A percentile compares a stretch with the other conserved stretches of the same genome.
These are phyloP conservation scores for Poecilia velifera DNA, from an alignment of 2,797 vertebrate genomes.

Conservation along the genomic window DNA sequence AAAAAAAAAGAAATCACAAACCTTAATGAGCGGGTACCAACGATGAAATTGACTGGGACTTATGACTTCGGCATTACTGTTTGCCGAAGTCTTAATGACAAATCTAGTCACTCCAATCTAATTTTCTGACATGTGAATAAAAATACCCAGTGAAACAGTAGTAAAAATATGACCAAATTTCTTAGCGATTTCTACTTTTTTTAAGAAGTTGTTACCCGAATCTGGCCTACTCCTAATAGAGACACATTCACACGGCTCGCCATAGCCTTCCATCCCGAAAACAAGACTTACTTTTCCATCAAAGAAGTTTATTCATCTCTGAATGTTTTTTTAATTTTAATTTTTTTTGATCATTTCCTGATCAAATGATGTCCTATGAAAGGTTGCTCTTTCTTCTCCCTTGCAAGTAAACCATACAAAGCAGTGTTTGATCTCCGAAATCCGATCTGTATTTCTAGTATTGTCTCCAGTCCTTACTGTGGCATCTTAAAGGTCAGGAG, in stretches of 20 bases:
- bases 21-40: background rate
- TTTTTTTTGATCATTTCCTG: conserved; percentile 27
- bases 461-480: conserved; percentile 81
- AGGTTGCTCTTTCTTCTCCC: conserved; percentile 73
- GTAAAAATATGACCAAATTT: background rate
- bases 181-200: background rate
- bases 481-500: conserved; percentile 86
- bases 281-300: conserved; percentile 21
- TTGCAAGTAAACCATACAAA: conserved; percentile 74
- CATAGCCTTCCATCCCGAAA: background rate
- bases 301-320: conserved; percentile 54
- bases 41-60: background rate
- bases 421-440: conserved; percentile 81
- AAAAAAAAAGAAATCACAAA: too few relatives aligned
- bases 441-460: conserved; percentile 78
- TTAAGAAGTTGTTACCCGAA: background rate
- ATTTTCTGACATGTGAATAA: background rate
- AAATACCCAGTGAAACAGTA: background rate
- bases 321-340: conserved; percentile 26
- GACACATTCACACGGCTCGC: background rate
- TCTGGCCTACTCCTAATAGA: too few relatives aligned
- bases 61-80: background rate
- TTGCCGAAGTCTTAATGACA: background rate
- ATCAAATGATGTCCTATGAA: conserved; percentile 63
- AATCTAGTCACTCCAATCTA: background rate